phyloP scores from a whole-genome alignment of 1,140 invertebrate genomes.

The Ceratitis capitata region DNA sequence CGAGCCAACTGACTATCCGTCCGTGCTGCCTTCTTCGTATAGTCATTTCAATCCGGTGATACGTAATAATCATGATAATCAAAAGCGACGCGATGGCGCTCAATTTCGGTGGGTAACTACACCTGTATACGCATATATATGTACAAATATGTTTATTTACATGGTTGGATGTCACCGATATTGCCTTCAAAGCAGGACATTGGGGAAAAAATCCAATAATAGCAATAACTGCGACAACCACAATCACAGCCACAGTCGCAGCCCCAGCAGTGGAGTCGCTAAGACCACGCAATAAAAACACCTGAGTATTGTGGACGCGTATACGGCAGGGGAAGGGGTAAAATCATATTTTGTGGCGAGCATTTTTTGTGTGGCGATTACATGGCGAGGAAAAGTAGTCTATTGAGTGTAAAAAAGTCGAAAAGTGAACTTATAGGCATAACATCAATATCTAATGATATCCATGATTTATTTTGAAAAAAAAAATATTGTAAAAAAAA shows the following conservation, averaged over 20 bases:
- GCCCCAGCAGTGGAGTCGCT: too few relatives aligned
- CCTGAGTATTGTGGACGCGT: neutral
- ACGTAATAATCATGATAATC: slow-evolving; percentile 38
- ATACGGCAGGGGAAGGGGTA: neutral
- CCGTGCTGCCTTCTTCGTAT: neutral
- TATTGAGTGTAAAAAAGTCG: too few relatives aligned
- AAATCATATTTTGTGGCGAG: neutral
- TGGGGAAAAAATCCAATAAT: slow-evolving; percentile 34
- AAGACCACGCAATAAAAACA: neutral
- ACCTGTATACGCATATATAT: neutral
- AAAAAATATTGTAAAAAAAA: neutral
- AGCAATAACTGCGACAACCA: slow-evolving; percentile 29
- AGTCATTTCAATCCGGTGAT: slow-evolving; percentile 20
- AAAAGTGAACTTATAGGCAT: too few relatives aligned
- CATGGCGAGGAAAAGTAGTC: neutral
- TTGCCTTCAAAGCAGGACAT: neutral
- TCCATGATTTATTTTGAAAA: neutral
- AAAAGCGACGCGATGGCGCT: slow-evolving; percentile 30
- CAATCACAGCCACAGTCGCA: neutral
- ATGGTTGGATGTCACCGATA: neutral
- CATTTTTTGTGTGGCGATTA: neutral
- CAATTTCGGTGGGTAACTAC: neutral
- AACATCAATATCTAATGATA: too few relatives aligned
- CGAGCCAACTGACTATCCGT: neutral
- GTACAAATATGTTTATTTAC: neutral